These are phyloP conservation scores for Episyrphus balteatus DNA, from an alignment of 1,140 invertebrate genomes.

Conservation along the genomic window DNA sequence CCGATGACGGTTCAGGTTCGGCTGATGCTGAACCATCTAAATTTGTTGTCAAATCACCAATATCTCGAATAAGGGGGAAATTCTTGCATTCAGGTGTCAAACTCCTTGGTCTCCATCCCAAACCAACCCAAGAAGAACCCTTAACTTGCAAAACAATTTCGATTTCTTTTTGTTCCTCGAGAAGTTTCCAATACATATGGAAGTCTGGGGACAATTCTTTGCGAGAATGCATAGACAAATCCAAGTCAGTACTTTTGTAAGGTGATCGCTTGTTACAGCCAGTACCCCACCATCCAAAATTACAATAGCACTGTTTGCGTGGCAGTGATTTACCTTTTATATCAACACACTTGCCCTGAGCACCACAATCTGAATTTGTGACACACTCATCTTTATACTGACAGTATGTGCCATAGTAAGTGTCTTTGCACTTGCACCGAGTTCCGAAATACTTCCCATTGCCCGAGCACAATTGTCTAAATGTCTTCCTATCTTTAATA, in stretches of 20 bases:
- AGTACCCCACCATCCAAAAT: slow-evolving; percentile 71
- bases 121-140: slow-evolving; percentile 71
- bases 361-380: slow-evolving; percentile 70
- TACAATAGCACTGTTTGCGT: slow-evolving; percentile 78
- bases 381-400: slow-evolving; percentile 78
- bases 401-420: slow-evolving; percentile 69
- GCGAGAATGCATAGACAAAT: slow-evolving; percentile 55
- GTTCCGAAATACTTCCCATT: slow-evolving; percentile 66
- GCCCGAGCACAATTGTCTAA: slow-evolving; percentile 70
- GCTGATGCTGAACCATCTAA: slow-evolving; percentile 19
- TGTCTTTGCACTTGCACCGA: slow-evolving; percentile 69
- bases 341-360: slow-evolving; percentile 72
- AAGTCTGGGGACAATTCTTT: slow-evolving; percentile 60
- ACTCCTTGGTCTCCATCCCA: slow-evolving; percentile 69
- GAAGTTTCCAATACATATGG: slow-evolving; percentile 68
- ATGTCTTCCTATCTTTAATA: slow-evolving; percentile 59
- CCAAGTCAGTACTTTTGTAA: slow-evolving; percentile 50
- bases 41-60: slow-evolving; percentile 25
- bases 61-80: slow-evolving; percentile 55
- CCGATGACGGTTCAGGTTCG: slow-evolving; percentile 17
- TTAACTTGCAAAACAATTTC: slow-evolving; percentile 77
- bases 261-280: slow-evolving; percentile 64
- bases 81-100: slow-evolving; percentile 63
- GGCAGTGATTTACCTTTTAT: slow-evolving; percentile 67
- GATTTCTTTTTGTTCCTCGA: slow-evolving; percentile 68